These are phyloP conservation scores for Metellina segmentata DNA, from an alignment of 2,888 invertebrate genomes.

Conservation along the genomic window DNA sequence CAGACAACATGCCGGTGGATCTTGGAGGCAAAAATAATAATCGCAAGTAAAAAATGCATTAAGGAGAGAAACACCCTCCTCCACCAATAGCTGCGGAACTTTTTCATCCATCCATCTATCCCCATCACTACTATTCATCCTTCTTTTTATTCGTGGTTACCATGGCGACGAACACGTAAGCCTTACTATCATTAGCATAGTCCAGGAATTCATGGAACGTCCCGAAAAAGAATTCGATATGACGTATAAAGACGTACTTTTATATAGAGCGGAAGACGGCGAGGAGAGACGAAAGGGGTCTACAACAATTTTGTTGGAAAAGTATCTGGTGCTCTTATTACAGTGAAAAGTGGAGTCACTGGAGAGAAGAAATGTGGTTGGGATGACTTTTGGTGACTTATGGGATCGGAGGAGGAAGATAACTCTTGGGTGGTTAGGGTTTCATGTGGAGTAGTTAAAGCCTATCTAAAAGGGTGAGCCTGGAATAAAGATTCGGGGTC, in stretches of 20 bases:
- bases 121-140: constrained; percentile 15
- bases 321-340: background rate
- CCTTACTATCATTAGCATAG: constrained; percentile 53
- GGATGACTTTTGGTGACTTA: background rate
- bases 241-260: background rate
- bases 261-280: background rate
- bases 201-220: constrained; percentile 32
- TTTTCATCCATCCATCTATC: constrained; percentile 8
- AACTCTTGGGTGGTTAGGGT: background rate
- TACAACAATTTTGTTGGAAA: background rate
- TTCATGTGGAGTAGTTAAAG: background rate
- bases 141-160: constrained; percentile 16
- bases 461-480: background rate
- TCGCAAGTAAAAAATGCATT: constrained; percentile 11
- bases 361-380: background rate
- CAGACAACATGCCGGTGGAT: constrained; percentile 6
- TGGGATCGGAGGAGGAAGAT: background rate
- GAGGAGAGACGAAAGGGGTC: background rate
- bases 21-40: constrained; percentile 28
- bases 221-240: constrained; percentile 9
- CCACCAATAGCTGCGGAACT: background rate
- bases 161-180: constrained; percentile 47
- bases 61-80: background rate
- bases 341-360: background rate
- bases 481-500: no score